Conservation (phyloP, 2,888 invertebrate species). For the Aspidiotus rigidus region DNA sequence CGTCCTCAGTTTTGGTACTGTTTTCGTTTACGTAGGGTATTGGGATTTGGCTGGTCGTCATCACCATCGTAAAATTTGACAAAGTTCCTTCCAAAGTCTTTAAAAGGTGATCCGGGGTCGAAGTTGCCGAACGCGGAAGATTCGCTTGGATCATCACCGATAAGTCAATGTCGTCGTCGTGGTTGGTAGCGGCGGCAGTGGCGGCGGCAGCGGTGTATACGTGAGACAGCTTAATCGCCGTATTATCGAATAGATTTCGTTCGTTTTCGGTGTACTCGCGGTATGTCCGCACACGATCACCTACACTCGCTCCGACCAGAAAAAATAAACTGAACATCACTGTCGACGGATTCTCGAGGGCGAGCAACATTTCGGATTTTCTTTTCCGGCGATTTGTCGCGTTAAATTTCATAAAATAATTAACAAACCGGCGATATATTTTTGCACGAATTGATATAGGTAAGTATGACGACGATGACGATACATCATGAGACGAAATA, state of each 20-base stretch:
- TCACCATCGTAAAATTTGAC: too few species aligned
- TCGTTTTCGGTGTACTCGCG: constrained; percentile 8
- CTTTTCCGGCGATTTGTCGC: too few species aligned
- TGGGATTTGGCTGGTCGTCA: constrained; percentile 1
- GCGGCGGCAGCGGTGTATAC: background rate
- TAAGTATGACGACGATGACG: background rate
- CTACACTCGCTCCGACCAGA: background rate
- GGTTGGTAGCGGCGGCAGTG: background rate
- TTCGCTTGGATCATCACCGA: constrained; percentile 8
- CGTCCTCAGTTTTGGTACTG: background rate
- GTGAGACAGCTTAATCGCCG: background rate
- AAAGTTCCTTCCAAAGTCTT: too few species aligned
- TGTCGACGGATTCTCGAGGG: too few species aligned
- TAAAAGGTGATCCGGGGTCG: background rate
- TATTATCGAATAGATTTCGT: background rate
- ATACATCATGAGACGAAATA: background rate
- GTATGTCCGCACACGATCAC: background rate
- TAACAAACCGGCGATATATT: too few species aligned
- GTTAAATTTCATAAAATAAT: too few species aligned
- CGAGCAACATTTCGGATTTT: too few species aligned
- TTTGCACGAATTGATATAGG: too few species aligned
- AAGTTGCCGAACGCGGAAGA: background rate
- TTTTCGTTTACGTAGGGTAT: background rate
- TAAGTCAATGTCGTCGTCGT: constrained; percentile 10
- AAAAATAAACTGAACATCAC: too few species aligned